A percentile compares a stretch with the other conserved stretches of the same genome.
Evolutionary conservation across 2,888 invertebrate species (phyloP).

Genomic region (Podabrus alpinus): DNA sequence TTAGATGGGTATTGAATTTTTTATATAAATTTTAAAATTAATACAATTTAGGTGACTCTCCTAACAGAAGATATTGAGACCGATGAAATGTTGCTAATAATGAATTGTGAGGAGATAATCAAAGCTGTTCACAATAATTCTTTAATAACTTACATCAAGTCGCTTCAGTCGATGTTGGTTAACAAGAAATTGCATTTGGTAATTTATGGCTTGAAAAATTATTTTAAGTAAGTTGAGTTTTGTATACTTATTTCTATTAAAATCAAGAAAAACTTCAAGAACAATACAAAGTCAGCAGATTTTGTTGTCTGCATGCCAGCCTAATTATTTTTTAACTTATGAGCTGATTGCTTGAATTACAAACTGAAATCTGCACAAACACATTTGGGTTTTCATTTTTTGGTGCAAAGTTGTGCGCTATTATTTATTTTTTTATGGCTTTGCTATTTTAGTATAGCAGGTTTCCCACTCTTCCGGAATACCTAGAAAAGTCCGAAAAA

Average conservation of each 20-base stretch:
- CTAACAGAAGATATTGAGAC: constrained; percentile 40
- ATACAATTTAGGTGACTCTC: constrained; percentile 38
- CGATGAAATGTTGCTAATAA: constrained; percentile 51
- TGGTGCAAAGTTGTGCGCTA: too few species aligned
- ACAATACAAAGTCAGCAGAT: too few species aligned
- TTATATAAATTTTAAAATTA: background rate
- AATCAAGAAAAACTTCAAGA: too few species aligned
- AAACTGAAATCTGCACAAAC: too few species aligned
- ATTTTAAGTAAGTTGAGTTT: constrained; percentile 19
- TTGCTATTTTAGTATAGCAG: too few species aligned
- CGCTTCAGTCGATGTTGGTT: constrained; percentile 41
- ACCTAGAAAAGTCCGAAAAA: too few species aligned
- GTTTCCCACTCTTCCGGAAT: too few species aligned
- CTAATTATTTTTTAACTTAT: too few species aligned
- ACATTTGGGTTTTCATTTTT: too few species aligned
- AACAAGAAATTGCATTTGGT: constrained; percentile 37
- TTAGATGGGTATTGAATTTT: background rate
- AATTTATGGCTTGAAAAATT: constrained; percentile 18
- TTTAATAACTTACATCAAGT: constrained; percentile 46
- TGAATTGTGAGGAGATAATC: constrained; percentile 52
- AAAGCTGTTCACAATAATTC: constrained; percentile 46
- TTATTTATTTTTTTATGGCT: too few species aligned
- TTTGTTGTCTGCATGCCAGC: too few species aligned
- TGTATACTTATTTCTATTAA: background rate
- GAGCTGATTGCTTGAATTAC: too few species aligned